These are phyloP conservation scores for Hydra vulgaris DNA, from an alignment of 30 jellyfish, hydroid and myxozoan genomes.

Conservation along the genomic window DNA sequence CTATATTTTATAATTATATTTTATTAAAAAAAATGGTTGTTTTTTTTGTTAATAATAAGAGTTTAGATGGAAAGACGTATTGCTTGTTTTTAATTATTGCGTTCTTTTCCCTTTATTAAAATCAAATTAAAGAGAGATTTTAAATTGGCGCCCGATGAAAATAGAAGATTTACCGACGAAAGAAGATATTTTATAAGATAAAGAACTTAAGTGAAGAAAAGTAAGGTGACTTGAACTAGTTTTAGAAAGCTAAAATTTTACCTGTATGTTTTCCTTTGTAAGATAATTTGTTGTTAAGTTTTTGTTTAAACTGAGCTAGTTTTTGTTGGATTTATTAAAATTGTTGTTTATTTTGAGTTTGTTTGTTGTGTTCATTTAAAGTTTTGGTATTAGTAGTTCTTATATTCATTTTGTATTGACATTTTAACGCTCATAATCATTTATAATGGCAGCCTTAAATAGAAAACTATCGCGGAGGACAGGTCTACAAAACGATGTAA, in stretches of 20 bases:
- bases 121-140: no score
- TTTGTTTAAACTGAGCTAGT: no score
- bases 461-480: constrained; percentile 15
- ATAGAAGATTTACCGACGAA: not conserved
- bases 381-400: not conserved
- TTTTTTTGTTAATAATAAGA: not conserved
- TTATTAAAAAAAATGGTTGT: no score
- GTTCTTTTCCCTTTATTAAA: not conserved
- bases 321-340: not conserved
- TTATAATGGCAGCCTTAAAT: not conserved
- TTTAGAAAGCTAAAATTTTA: no score
- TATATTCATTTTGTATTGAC: not conserved
- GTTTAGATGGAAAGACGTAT: not conserved
- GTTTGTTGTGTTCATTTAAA: not conserved
- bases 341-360: not conserved
- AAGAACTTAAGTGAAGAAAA: not conserved
- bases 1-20: no score
- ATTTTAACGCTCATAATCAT: not conserved
- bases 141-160: not conserved
- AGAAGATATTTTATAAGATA: not conserved
- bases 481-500: not conserved
- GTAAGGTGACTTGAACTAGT: no score
- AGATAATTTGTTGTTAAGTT: no score
- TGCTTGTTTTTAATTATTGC: not conserved
- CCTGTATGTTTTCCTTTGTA: no score